phyloP scores from a whole-genome alignment of 2,888 invertebrate species.

The Bugula neritina region DNA sequence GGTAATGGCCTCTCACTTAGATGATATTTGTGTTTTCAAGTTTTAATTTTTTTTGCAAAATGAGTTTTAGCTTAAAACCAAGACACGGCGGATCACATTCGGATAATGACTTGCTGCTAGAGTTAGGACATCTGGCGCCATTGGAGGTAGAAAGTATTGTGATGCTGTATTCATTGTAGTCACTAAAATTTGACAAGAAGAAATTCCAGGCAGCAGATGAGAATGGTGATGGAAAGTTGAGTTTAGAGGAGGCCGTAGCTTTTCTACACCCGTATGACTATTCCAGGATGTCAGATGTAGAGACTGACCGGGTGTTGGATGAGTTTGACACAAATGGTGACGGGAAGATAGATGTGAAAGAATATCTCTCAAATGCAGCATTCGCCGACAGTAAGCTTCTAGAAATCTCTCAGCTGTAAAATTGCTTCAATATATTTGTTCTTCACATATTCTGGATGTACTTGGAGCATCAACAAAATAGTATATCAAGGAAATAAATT shows the following conservation, averaged over 20 bases:
- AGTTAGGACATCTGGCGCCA: too few relatives aligned
- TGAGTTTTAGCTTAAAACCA: too few relatives aligned
- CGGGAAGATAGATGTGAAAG: constrained; percentile 76
- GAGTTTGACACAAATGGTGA: constrained; percentile 82
- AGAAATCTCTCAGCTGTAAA: neutral
- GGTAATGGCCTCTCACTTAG: neutral
- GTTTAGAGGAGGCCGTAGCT: constrained; percentile 71
- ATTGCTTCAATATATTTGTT: neutral
- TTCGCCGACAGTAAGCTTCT: neutral
- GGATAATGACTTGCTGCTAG: too few relatives aligned
- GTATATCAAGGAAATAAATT: too few relatives aligned
- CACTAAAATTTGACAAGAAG: constrained; percentile 68
- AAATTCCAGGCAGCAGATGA: constrained; percentile 81
- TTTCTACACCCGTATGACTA: constrained; percentile 93
- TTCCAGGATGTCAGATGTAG: constrained; percentile 65
- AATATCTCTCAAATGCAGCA: constrained; percentile 46
- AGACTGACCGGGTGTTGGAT: constrained; percentile 60
- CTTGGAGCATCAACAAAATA: neutral
- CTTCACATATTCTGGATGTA: neutral
- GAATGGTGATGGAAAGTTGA: constrained; percentile 72
- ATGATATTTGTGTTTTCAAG: too few relatives aligned
- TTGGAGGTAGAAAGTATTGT: too few relatives aligned
- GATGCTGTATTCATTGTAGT: constrained; percentile 42
- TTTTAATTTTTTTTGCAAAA: too few relatives aligned
- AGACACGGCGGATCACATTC: too few relatives aligned